Conservation (phyloP, 2,113 vertebrate species). For the Carassius gibelio region DNA sequence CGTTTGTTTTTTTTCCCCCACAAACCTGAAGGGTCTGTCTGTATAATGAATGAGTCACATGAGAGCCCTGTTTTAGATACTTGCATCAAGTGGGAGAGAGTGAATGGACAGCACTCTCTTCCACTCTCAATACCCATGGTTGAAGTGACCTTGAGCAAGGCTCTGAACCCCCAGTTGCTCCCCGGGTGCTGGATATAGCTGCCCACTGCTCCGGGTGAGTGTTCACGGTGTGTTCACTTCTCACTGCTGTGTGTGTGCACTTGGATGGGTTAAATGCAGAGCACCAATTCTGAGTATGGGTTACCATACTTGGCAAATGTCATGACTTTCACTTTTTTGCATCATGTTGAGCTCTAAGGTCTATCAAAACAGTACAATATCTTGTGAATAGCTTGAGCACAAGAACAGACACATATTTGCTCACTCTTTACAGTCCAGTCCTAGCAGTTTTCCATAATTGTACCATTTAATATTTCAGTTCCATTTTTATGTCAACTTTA, state of each 20-base stretch:
- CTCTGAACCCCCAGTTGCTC: too few species aligned
- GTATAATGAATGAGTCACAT: neutral
- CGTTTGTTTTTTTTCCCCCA: neutral
- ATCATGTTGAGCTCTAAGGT: neutral
- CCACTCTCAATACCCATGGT: too few species aligned
- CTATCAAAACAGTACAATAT: neutral
- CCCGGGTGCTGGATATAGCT: too few species aligned
- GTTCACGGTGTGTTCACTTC: too few species aligned
- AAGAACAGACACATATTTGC: neutral
- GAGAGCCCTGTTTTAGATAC: conserved; percentile 14
- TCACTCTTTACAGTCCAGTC: neutral
- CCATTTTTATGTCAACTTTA: neutral
- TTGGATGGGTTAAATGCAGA: too few species aligned
- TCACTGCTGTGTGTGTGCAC: too few species aligned
- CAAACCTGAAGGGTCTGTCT: neutral
- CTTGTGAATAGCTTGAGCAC: neutral
- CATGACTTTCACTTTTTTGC: neutral
- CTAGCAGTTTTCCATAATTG: neutral
- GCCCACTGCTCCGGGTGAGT: too few species aligned
- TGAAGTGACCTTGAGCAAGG: too few species aligned
- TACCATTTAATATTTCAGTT: neutral
- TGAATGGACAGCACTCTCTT: too few species aligned
- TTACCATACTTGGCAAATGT: too few species aligned
- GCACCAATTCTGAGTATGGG: too few species aligned
- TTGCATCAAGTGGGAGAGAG: too few species aligned